phyloP scores from a whole-genome alignment of 2,113 vertebrate genomes.

The Heterotis niloticus region DNA sequence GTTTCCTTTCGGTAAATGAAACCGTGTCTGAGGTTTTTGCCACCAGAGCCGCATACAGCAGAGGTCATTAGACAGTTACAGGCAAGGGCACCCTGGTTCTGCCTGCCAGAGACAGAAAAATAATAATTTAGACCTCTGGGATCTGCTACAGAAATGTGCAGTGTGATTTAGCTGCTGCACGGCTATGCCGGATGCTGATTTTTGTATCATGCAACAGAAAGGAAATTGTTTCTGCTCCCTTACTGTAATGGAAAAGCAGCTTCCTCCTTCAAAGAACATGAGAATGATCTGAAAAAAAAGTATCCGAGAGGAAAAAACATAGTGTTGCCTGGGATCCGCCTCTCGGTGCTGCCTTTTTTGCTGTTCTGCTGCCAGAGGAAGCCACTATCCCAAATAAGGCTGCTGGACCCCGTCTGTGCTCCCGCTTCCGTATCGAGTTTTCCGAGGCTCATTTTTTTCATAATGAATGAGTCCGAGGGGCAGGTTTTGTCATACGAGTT shows the following conservation, averaged over 20 bases:
- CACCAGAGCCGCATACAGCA: conserved; percentile 11
- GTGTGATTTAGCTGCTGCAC: conserved; percentile 21
- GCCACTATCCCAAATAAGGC: conserved; percentile 58
- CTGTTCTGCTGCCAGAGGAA: conserved; percentile 44
- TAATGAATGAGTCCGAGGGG: conserved; percentile 1
- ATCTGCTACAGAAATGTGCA: conserved; percentile 44
- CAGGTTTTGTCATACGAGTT: background rate
- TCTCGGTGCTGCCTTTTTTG: conserved; percentile 34
- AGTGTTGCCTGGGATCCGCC: conserved; percentile 21
- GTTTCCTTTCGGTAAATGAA: background rate
- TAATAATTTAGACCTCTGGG: conserved; percentile 46
- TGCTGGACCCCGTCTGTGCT: conserved; percentile 49
- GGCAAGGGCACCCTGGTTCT: conserved; percentile 37
- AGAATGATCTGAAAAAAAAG: conserved; percentile 39
- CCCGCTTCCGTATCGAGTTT: conserved; percentile 60
- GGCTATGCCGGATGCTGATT: conserved; percentile 37
- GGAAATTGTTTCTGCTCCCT: conserved; percentile 51
- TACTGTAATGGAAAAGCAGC: conserved; percentile 41
- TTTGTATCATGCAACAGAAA: conserved; percentile 43
- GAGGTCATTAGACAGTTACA: background rate
- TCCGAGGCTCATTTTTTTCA: background rate
- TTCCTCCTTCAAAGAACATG: conserved; percentile 41
- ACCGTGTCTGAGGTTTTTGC: conserved; percentile 4
- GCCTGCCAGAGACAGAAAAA: conserved; percentile 28
- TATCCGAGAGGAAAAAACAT: conserved; percentile 43